phyloP scores from a whole-genome alignment of 2,888 invertebrate species.

The Tridacna gigas region DNA sequence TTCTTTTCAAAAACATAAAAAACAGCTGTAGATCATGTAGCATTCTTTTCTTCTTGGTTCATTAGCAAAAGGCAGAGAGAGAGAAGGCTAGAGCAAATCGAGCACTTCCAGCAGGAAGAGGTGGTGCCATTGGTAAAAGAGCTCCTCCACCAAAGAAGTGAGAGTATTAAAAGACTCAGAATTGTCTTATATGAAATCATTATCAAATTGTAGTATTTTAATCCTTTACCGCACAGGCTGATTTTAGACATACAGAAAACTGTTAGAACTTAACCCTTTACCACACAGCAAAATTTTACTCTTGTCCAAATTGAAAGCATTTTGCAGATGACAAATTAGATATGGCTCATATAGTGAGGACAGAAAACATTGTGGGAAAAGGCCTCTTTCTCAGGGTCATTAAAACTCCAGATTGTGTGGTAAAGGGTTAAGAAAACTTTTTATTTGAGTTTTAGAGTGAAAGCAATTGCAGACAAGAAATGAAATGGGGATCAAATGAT shows the following conservation, averaged over 20 bases:
- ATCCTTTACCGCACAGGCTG: no score
- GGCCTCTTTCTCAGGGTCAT: no score
- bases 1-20: no score
- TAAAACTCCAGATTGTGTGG: no score
- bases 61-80: constrained; percentile 71
- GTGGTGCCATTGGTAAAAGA: constrained; percentile 58
- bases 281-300: background rate
- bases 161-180: background rate
- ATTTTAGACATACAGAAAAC: no score
- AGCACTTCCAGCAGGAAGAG: constrained; percentile 56
- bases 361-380: background rate
- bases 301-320: background rate
- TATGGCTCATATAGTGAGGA: background rate
- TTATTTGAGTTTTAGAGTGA: no score
- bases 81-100: constrained; percentile 54
- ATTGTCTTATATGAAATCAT: no score
- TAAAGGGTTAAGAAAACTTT: no score
- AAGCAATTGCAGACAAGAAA: no score
- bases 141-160: constrained; percentile 48
- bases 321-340: background rate
- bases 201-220: no score
- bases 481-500: no score
- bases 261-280: background rate
- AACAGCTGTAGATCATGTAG: no score
- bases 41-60: background rate